Base-by-base conservation (phyloP, 1,140 invertebrate species). In the Dendroctonus valens region DNA sequence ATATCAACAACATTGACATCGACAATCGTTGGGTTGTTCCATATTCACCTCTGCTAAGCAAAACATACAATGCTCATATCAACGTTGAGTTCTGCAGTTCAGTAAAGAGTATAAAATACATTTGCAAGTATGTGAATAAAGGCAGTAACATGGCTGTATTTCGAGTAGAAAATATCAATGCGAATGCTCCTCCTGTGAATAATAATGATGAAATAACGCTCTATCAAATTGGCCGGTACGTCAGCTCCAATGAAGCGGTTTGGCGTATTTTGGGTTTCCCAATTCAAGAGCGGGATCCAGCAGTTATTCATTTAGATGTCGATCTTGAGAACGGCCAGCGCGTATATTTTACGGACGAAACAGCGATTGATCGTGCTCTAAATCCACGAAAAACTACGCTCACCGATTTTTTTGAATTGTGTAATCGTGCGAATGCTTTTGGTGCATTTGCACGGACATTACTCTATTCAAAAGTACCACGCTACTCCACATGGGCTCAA, bases 1-100 rank as follows among this genome's bases (percentile, higher is more conserved):
- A 41, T 6, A 14, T 58, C 65, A 75, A 67, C 51, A 67, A 71
- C 11, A 26, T 70, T 59, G 65, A 74, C 12, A 52, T 79, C 46
- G 75, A 78, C 55, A 79, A 79, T 72, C 55, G 69, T n/a, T 80
- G 75, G 75, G 68, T 80, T 40, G 80, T 80, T 3, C 78, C 78
- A 41, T 80, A 76, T 68, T 73, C 61, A 9, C 77, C 76, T n/a
- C 15, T 77, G 5, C 60, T 79, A 7, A 75, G 41, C 2, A 67
- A 71, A 57, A 76, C 52, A 53, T 79, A 69, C 44, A 71, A 82
- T 40, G 69, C 73, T 8, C 78, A 79, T 39, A 65, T 76, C 2
- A 80, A 80, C 68, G 72, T 79, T 26, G 75, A 80, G 65, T 70
- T 38, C 48, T 79, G 75, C 62, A 70, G 72, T 64, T 79, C 78